Base-by-base conservation (phyloP, 1,140 invertebrate genomes). In the Penaeus chinensis region DNA sequence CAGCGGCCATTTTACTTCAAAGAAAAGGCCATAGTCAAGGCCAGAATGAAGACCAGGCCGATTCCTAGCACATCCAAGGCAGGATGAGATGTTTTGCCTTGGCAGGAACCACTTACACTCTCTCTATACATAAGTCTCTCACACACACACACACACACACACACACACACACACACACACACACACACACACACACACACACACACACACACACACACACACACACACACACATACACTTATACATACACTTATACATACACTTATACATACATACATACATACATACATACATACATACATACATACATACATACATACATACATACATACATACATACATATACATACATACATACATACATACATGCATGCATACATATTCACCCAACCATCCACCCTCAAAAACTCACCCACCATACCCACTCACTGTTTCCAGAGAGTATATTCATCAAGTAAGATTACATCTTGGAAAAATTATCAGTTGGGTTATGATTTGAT, bases 301-400 rank as follows among this genome's bases (percentile, higher is more conserved):
- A 66, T 11, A 66, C 65, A 66, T 11, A 66, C 65, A 66, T 11
- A 66, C 65, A 66, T 11, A 66, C 65, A 66, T 11, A 66, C 65
- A 66, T 11, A 79, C n/a, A 79, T 24, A 79, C n/a, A 79, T 7
- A 79, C n/a, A 79, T 60, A 79, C 32, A 79, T 60, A 79, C 32
- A 79, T 60, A 79, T 2, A 78, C 42, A 78, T 37, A 78, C 42
- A 78, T 37, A 78, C 42, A 78, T 37, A 78, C 24, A 47, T 42
- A 78, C 22, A 47, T 42, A 78, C 24, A 78, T 42, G 42, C 24
- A 78, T 42, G 42, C 13, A 42, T 42, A 78, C 24, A 22, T 61
- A 80, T 61, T 80, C 2, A 37, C 37, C 54, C 27, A 32, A 32
- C 32, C 32, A 32, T 32, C 32, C 32, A 32, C 32, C 32, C 32